Evolutionary conservation across 2,113 vertebrate genomes (phyloP), one percentile per base, ranked within the genome.

Genomic region (Tympanuchus pallidicinctus): DNA sequence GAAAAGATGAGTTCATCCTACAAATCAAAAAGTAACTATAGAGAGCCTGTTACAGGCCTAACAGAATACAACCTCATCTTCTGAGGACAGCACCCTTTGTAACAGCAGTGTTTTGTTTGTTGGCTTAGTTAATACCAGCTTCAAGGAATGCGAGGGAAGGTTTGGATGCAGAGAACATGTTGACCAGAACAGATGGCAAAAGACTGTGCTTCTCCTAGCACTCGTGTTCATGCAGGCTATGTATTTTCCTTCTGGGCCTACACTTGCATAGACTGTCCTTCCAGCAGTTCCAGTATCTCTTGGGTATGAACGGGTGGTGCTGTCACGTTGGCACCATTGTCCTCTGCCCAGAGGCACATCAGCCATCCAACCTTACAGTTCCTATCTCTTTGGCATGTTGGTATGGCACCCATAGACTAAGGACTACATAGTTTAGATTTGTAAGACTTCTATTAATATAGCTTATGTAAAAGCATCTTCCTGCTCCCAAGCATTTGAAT

Each of bases 231-330:
- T 13, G 15, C 2, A 27, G 30, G 30, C 14, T 22, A 9, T 34
- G 45, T 34, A 13, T 63, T 79, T 76, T 82, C 52, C 15, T n/a
- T 72, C n/a, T 18, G 32, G 1, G 2, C 27, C 32, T 69, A 30
- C 25, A 24, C 7, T 47, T 50, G 7, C 21, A 34, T 4, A 61
- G 18, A 13, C 50, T 36, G 15, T n/a, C 27, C 43, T 86, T 67
- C 65, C 54, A 88, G 40, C n/a, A 69, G 38, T 5, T 3, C 6
- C 27, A 10, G 0, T 14, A 19, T 1, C 0, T 19, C 24, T 36
- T 13, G 10, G 42, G 43, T 45, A 34, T 32, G 8, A 85, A 28
- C 8, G 4, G 70, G 52, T 12, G 1, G 2, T 14, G 25, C 27
- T 64, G 1, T 15, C 18, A 13, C 22, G 36, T 9, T 21, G 34